A percentile compares a stretch with the other conserved stretches of the same genome.
These are phyloP conservation scores for Hyphantria cunea DNA, from an alignment of 1,140 invertebrate genomes.

Conservation along the genomic window DNA sequence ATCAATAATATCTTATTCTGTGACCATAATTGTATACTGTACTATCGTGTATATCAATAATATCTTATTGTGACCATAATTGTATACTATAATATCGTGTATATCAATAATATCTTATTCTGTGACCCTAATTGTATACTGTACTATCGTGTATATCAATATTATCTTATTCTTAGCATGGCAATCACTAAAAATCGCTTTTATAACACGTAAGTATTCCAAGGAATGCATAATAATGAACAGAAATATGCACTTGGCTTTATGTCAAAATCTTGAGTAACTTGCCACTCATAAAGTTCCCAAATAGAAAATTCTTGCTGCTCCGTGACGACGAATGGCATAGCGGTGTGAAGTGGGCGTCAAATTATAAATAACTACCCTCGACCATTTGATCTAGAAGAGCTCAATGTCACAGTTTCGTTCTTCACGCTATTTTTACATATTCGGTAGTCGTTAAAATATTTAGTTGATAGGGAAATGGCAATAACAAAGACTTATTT, in stretches of 20 bases:
- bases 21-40: no score
- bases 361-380: constrained; percentile 72
- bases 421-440: constrained; percentile 56
- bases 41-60: no score
- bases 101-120: no score
- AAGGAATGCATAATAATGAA: no score
- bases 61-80: no score
- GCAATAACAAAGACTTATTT: neutral
- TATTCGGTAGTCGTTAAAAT: constrained; percentile 2
- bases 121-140: no score
- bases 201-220: no score
- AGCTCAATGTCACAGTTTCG: constrained; percentile 65
- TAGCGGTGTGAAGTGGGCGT: constrained; percentile 47
- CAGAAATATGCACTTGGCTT: constrained; percentile 18
- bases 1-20: no score
- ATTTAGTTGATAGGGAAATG: constrained; percentile 5
- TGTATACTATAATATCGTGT: no score
- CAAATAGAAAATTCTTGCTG: constrained; percentile 55
- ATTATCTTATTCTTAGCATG: no score
- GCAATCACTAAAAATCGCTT: neutral
- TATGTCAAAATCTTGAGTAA: constrained; percentile 31
- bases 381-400: constrained; percentile 55
- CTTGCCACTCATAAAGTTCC: constrained; percentile 37
- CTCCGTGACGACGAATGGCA: constrained; percentile 44
- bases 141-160: no score